phyloP scores from a whole-genome alignment of 1,140 invertebrate species.

The Drosophila bocki region DNA sequence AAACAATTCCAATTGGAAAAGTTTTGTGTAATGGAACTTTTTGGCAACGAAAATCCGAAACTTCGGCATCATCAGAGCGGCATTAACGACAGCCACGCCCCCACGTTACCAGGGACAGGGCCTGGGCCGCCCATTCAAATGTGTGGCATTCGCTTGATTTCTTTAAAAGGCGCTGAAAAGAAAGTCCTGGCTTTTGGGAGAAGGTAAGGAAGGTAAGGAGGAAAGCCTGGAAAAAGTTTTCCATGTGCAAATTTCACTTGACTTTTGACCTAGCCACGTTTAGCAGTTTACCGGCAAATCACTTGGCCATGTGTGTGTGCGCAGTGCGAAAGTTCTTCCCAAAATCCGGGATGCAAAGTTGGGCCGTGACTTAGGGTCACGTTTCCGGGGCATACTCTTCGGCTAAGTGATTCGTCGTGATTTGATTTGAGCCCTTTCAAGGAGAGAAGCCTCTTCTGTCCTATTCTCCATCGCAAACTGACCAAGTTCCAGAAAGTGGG shows the following conservation, averaged over 20 bases:
- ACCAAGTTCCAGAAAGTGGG: slow-evolving; percentile 49
- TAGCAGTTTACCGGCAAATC: slow-evolving; percentile 80
- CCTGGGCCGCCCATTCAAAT: slow-evolving; percentile 48
- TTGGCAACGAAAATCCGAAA: slow-evolving; percentile 38
- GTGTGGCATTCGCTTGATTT: slow-evolving; percentile 64
- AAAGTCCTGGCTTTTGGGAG: slow-evolving; percentile 1
- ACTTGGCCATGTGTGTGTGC: slow-evolving; percentile 53
- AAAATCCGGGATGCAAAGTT: slow-evolving; percentile 66
- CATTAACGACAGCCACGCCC: slow-evolving; percentile 33
- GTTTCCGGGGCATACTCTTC: slow-evolving; percentile 55
- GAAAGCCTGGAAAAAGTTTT: slow-evolving; percentile 48
- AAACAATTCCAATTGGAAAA: slow-evolving; percentile 76
- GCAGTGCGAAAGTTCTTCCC: slow-evolving; percentile 12
- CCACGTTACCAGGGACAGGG: slow-evolving; percentile 8
- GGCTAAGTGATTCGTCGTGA: slow-evolving; percentile 81
- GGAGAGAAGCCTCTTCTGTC: slow-evolving; percentile 2
- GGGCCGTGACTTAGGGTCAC: slow-evolving; percentile 59
- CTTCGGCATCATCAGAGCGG: slow-evolving; percentile 52
- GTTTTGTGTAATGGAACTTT: slow-evolving; percentile 62
- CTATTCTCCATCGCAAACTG: slow-evolving; percentile 1
- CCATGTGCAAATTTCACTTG: slow-evolving; percentile 65
- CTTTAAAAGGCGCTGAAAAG: slow-evolving; percentile 55
- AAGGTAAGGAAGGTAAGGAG: background rate
- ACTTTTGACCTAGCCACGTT: slow-evolving; percentile 72
- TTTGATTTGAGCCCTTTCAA: slow-evolving; percentile 61